A percentile compares a stretch with the other conserved stretches of the same genome.
Evolutionary conservation across 2,113 vertebrate genomes (phyloP).

Genomic region (Hystrix brachyura): DNA sequence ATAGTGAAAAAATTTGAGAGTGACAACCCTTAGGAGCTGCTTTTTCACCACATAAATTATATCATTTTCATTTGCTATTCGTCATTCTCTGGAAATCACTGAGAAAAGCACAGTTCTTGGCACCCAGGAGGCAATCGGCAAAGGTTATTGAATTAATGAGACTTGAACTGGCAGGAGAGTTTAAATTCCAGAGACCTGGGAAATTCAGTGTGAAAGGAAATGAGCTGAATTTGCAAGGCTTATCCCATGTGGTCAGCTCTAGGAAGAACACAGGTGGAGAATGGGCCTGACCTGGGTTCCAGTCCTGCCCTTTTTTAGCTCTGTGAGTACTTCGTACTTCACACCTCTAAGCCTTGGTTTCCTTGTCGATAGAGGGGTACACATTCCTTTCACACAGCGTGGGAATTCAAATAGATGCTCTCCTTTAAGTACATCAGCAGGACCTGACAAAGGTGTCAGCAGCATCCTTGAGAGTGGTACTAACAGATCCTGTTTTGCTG

Average conservation of each 20-base stretch:
- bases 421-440: background rate
- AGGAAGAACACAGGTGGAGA: background rate
- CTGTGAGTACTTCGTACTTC: background rate
- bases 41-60: slow-evolving; percentile 43
- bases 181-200: slow-evolving; percentile 24
- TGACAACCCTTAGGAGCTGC: background rate
- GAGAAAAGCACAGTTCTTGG: slow-evolving; percentile 62
- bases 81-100: slow-evolving; percentile 43
- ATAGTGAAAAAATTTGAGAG: slow-evolving; percentile 61
- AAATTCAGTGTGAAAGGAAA: background rate
- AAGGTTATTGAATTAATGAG: slow-evolving; percentile 40
- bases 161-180: background rate
- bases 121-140: slow-evolving; percentile 13
- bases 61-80: background rate
- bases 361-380: background rate
- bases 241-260: background rate
- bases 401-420: background rate
- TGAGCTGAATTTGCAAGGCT: background rate
- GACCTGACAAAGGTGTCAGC: background rate
- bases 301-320: background rate
- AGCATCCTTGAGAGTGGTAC: background rate
- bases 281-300: background rate
- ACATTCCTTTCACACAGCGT: background rate
- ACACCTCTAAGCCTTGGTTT: background rate
- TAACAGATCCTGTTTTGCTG: background rate